phyloP scores from a whole-genome alignment of 2,113 vertebrate species.

The Lepus americanus region DNA sequence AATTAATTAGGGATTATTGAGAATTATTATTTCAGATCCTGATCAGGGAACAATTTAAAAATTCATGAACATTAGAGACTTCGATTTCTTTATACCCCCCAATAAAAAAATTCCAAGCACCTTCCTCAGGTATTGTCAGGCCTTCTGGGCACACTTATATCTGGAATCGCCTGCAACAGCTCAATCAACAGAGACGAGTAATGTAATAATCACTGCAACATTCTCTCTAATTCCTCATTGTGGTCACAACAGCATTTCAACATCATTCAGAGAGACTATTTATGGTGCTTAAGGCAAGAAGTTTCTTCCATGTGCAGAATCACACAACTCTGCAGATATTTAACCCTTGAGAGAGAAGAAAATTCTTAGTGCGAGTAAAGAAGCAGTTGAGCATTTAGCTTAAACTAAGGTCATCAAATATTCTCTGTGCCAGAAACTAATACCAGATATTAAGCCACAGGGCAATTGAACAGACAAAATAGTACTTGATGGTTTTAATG shows the following conservation, averaged over 20 bases:
- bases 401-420: not conserved
- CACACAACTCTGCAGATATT: conserved; percentile 62
- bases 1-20: conserved; percentile 74
- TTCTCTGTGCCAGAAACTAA: not conserved
- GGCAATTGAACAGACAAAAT: not conserved
- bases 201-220: conserved; percentile 76
- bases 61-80: conserved; percentile 62
- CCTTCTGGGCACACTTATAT: conserved; percentile 61
- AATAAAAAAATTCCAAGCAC: conserved; percentile 61
- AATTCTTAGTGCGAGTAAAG: conserved; percentile 5
- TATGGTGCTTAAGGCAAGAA: conserved; percentile 73
- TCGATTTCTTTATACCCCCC: conserved; percentile 39
- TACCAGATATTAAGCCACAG: not conserved
- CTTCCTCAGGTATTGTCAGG: conserved; percentile 51
- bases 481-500: not conserved
- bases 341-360: conserved; percentile 65
- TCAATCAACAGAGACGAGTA: conserved; percentile 79
- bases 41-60: conserved; percentile 71
- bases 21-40: conserved; percentile 69
- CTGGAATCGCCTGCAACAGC: conserved; percentile 43
- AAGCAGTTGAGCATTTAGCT: not conserved
- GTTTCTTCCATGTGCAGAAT: conserved; percentile 65
- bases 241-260: conserved; percentile 79
- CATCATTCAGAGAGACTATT: conserved; percentile 79
- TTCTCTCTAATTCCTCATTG: conserved; percentile 78